Base-by-base conservation (phyloP, 1,140 invertebrate genomes). In the Sycobia sp. region DNA sequence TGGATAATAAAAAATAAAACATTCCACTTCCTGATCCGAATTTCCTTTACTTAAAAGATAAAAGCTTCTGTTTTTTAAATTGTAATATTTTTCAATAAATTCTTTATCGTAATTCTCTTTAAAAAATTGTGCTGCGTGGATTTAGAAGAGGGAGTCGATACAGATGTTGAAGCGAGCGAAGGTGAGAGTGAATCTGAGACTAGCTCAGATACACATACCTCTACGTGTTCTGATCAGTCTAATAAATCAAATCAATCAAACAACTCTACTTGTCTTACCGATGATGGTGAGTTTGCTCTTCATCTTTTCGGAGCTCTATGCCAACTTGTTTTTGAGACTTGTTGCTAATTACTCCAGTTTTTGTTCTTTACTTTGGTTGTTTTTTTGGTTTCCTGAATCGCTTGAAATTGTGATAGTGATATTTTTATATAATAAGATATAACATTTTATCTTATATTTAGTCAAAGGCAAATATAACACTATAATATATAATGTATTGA, bases 101-200 rank as follows among this genome's bases (percentile, higher is more conserved):
- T 58, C 59, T 29, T 65, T 38, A 71, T 65, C 62, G 4, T 32
- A 60, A 70, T 58, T 75, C 57, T 69, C 71, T 67, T 18, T 71
- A 68, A n/a, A n/a, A n/a, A 73, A 64, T 69, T 73, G 74, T 73
- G 80, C 79, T 80, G 80, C 80, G 74, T 79, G 80, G 78, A 81
- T 76, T 57, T 65, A 81, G 79, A 82, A 76, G 79, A 76, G 68
- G 76, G 70, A 70, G 75, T 69, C 74, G 80, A 83, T 71, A 75
- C 78, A 67, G 76, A 82, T 73, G 79, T 75, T 27, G 54, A 57
- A 73, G 81, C 80, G 70, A 83, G 81, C 72, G 78, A 82, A 70
- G 73, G 76, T 76, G 77, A 82, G 70, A 75, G 76, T 80, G 81
- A 82, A 74, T 81, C 82, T 79, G 81, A 83, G 76, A 79, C 73